Percentiles rank a stretch among this genome's conserved stretches.
Conservation (phyloP, 2,113 vertebrate species). For the Chionomys nivalis region DNA sequence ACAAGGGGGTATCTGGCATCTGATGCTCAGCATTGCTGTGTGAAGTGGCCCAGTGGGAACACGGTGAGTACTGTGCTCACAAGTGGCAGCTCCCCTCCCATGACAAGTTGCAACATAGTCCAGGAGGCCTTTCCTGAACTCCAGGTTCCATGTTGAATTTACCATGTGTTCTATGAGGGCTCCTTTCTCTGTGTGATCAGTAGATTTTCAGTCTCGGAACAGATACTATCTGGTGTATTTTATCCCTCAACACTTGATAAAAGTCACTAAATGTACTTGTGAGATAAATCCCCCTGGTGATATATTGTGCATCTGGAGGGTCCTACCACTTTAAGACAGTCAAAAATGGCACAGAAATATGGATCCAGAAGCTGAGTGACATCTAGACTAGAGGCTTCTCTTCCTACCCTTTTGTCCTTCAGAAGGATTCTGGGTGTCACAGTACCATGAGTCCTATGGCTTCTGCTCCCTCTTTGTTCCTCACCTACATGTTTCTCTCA, state of each 20-base stretch:
- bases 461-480: not conserved
- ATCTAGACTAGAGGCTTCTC: not conserved
- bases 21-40: not conserved
- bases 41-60: not conserved
- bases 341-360: accelerated
- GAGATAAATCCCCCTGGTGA: not conserved
- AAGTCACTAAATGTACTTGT: not conserved
- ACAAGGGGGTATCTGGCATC: not conserved
- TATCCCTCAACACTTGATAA: not conserved
- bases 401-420: not conserved
- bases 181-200: not conserved
- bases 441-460: not conserved
- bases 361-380: not conserved
- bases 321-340: not conserved
- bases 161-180: accelerated
- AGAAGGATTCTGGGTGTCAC: not conserved
- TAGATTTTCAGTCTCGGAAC: no score
- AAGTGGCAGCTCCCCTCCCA: not conserved
- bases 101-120: not conserved
- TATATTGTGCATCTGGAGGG: accelerated
- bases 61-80: no score
- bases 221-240: not conserved
- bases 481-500: not conserved
- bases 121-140: not conserved
- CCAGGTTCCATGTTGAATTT: not conserved